phyloP scores from a whole-genome alignment of 2,797 vertebrate genomes.

The Melanotaenia maccullochi region DNA sequence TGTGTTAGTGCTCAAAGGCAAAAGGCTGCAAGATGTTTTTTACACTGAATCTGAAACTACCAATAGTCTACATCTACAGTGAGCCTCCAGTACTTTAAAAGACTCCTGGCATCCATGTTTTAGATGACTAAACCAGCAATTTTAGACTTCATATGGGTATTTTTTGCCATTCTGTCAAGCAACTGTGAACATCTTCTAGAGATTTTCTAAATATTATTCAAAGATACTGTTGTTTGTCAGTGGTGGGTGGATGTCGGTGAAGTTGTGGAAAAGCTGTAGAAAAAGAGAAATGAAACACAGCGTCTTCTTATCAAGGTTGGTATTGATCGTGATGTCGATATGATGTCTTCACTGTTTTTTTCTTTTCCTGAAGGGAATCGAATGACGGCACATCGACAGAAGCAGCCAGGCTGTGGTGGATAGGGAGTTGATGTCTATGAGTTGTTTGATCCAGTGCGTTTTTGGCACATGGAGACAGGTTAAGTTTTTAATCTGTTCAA shows the following conservation, averaged over 20 bases:
- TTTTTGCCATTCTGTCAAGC: conserved; percentile 75
- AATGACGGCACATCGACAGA: conserved; percentile 72
- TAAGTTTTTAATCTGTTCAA: conserved; percentile 22
- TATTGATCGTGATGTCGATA: conserved; percentile 84
- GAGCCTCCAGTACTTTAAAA: conserved; percentile 67
- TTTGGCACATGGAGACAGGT: conserved; percentile 47
- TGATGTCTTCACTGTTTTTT: conserved; percentile 80
- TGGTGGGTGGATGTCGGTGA: conserved; percentile 62
- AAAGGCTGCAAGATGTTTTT: conserved; percentile 70
- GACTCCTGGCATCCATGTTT: conserved; percentile 74
- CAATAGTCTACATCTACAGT: conserved; percentile 52
- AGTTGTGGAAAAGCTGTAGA: conserved; percentile 77
- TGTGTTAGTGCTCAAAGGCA: conserved; percentile 70
- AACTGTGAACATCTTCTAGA: conserved; percentile 82
- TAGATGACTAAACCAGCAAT: conserved; percentile 85
- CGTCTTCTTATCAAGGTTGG: conserved; percentile 80
- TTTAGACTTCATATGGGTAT: conserved; percentile 76
- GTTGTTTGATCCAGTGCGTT: conserved; percentile 31
- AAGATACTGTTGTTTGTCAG: conserved; percentile 72
- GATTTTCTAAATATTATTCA: conserved; percentile 77
- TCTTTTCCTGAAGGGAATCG: conserved; percentile 72
- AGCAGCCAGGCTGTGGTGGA: conserved; percentile 72
- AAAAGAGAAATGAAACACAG: conserved; percentile 63
- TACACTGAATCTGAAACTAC: conserved; percentile 62
- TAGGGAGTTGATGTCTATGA: conserved; percentile 43